Percentiles rank a stretch among this genome's conserved stretches.
Conservation (phyloP, 2,888 invertebrate species). For the Scelioninae gen. 1 region DNA sequence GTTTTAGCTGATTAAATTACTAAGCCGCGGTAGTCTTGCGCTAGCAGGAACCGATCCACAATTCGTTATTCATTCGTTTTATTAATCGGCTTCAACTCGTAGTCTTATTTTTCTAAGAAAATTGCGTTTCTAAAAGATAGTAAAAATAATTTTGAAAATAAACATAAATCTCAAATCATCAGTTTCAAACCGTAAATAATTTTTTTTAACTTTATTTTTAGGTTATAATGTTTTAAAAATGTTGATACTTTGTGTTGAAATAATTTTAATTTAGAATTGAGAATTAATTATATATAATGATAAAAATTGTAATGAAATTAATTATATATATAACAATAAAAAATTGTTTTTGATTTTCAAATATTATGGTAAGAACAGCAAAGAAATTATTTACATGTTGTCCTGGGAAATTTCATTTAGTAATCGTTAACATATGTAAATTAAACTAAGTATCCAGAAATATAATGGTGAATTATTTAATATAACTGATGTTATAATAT, state of each 20-base stretch:
- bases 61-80: slow-evolving; percentile 81
- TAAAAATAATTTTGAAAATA: slow-evolving; percentile 30
- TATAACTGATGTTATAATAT: not conserved
- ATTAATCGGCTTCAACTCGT: slow-evolving; percentile 80
- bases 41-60: slow-evolving; percentile 80
- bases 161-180: slow-evolving; percentile 31
- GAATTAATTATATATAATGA: no score
- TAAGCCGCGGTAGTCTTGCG: slow-evolving; percentile 82
- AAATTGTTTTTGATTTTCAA: no score
- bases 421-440: no score
- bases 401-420: no score
- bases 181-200: not conserved
- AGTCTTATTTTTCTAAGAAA: slow-evolving; percentile 65
- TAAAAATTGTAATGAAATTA: no score
- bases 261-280: no score
- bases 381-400: no score
- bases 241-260: no score
- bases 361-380: no score
- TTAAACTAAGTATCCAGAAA: not conserved
- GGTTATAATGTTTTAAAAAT: not conserved
- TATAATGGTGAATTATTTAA: not conserved
- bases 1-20: slow-evolving; percentile 85
- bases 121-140: slow-evolving; percentile 54
- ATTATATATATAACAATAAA: no score
- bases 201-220: not conserved